A percentile compares a stretch with the other conserved stretches of the same genome.
Conservation (phyloP, 1,140 invertebrate genomes). For the Cecropterus lyciades region DNA sequence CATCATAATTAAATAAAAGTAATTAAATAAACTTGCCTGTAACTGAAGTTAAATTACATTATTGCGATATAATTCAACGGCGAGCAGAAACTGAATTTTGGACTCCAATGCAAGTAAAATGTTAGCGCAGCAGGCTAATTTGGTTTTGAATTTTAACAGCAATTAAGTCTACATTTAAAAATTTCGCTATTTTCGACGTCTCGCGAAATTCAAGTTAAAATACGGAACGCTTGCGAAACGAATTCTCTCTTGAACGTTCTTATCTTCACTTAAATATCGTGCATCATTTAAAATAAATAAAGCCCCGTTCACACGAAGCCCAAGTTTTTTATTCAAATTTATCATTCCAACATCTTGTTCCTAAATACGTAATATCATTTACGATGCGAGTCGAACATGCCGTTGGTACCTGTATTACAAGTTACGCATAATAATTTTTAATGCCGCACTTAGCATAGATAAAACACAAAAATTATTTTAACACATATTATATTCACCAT, state of each 20-base stretch:
- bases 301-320: slow-evolving; percentile 2
- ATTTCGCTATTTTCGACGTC: slow-evolving; percentile 20
- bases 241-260: slow-evolving; percentile 11
- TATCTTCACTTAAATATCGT: not conserved
- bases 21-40: slow-evolving; percentile 3
- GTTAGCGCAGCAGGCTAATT: slow-evolving; percentile 27
- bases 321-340: slow-evolving; percentile 3
- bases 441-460: slow-evolving; percentile 12
- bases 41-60: slow-evolving; percentile 24
- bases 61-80: slow-evolving; percentile 21
- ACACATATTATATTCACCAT: slow-evolving; percentile 30
- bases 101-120: slow-evolving; percentile 24
- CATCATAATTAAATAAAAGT: not conserved
- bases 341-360: slow-evolving; percentile 16
- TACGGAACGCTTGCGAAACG: slow-evolving; percentile 12
- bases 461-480: slow-evolving; percentile 12
- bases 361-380: slow-evolving; percentile 9
- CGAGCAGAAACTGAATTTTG: slow-evolving; percentile 21
- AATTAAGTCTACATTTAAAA: slow-evolving; percentile 27
- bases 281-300: slow-evolving; percentile 18
- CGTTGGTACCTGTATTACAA: slow-evolving; percentile 3
- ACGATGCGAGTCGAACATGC: slow-evolving; percentile 10
- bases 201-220: slow-evolving; percentile 5
- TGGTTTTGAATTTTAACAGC: slow-evolving; percentile 28
- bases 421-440: slow-evolving; percentile 24